Evolutionary conservation across 1,140 invertebrate genomes (phyloP).

Genomic region (Sycophaga agraensis): DNA sequence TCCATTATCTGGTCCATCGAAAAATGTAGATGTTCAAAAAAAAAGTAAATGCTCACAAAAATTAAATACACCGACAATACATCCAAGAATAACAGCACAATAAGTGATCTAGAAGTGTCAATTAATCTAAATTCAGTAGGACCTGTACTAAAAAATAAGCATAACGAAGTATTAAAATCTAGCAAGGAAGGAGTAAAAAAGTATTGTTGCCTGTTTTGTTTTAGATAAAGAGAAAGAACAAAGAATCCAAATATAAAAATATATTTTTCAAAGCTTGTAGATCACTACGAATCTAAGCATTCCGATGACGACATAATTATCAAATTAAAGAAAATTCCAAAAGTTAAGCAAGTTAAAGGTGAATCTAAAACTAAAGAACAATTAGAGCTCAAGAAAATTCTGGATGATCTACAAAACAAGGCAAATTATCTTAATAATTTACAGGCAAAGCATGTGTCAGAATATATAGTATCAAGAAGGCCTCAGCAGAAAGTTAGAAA

Average conservation of each 20-base stretch:
- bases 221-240: background rate
- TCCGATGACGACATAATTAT: background rate
- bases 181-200: too few species aligned
- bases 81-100: too few species aligned
- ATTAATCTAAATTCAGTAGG: background rate
- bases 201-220: background rate
- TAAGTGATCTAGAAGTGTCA: background rate
- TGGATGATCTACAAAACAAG: background rate
- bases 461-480: background rate
- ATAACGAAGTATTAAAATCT: background rate
- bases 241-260: background rate
- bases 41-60: too few species aligned
- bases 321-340: background rate
- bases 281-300: background rate
- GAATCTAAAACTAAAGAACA: background rate
- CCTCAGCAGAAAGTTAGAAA: background rate
- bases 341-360: background rate
- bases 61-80: too few species aligned
- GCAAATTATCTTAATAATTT: background rate
- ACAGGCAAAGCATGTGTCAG: background rate
- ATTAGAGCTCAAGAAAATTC: background rate
- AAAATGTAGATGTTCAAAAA: too few species aligned
- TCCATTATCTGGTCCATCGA: too few species aligned
- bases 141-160: background rate
- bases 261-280: background rate